phyloP scores from a whole-genome alignment of 2,113 vertebrate species.

The Tachycineta bicolor region DNA sequence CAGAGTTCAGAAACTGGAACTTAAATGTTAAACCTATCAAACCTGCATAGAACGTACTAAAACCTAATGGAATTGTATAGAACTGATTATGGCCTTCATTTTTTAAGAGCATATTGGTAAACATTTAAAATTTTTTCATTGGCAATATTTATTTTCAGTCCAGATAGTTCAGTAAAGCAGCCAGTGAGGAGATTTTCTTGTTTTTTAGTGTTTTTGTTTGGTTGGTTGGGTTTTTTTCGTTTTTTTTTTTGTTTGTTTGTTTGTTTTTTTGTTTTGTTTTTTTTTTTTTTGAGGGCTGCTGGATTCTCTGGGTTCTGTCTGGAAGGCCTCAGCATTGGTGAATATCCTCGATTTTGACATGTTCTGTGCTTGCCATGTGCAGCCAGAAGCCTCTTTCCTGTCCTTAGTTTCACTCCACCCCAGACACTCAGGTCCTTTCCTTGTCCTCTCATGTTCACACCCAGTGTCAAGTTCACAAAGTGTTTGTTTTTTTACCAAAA shows the following conservation, averaged over 20 bases:
- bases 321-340: neutral
- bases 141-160: neutral
- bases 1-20: neutral
- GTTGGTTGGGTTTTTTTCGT: too few species aligned
- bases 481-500: neutral
- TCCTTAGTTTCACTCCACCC: neutral
- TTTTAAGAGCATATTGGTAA: neutral
- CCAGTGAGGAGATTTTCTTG: neutral
- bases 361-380: accelerated
- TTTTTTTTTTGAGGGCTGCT: neutral
- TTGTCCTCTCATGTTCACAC: accelerated
- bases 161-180: neutral
- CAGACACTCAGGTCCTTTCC: neutral
- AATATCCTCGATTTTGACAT: neutral
- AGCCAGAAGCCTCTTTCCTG: neutral
- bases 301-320: neutral
- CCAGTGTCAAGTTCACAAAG: neutral
- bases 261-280: too few species aligned
- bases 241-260: too few species aligned
- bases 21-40: neutral
- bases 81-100: neutral
- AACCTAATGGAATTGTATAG: neutral
- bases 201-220: neutral
- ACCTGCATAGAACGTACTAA: neutral
- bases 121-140: neutral